Percentiles rank a stretch among this genome's conserved stretches.
These are phyloP conservation scores for Tetraneura akinire DNA, from an alignment of 1,140 invertebrate species.

Conservation along the genomic window DNA sequence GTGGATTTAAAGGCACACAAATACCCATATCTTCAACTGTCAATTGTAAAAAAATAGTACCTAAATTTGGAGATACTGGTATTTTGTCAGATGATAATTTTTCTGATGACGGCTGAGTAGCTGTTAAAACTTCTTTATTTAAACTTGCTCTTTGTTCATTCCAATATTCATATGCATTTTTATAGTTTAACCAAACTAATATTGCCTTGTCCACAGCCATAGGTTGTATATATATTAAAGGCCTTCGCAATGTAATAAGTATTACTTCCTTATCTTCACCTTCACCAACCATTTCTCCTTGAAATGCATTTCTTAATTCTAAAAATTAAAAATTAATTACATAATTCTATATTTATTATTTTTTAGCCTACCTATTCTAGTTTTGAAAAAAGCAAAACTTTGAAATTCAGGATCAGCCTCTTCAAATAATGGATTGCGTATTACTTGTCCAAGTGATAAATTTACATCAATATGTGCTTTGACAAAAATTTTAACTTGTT, in stretches of 20 bases:
- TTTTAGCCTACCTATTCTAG: slow-evolving; percentile 70
- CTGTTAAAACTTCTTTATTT: slow-evolving; percentile 81
- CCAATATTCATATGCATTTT: slow-evolving; percentile 99
- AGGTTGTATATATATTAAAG: slow-evolving; percentile 92
- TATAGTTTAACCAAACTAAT: slow-evolving; percentile 96
- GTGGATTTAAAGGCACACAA: slow-evolving; percentile 85
- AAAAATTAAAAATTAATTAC: slow-evolving; percentile 52
- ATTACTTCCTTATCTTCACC: slow-evolving; percentile 88
- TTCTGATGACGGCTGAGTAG: slow-evolving; percentile 76
- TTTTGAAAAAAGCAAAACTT: slow-evolving; percentile 96
- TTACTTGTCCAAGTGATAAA: slow-evolving; percentile 89
- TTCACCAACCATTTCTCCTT: slow-evolving; percentile 82
- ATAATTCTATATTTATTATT: not conserved
- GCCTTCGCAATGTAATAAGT: slow-evolving; percentile 85
- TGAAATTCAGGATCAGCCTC: slow-evolving; percentile 96
- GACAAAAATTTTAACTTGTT: slow-evolving; percentile 81
- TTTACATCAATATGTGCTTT: slow-evolving; percentile 93
- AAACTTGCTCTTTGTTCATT: slow-evolving; percentile 89
- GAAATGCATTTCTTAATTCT: slow-evolving; percentile 76
- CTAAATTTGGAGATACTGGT: slow-evolving; percentile 73
- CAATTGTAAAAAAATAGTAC: slow-evolving; percentile 89
- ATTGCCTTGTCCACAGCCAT: slow-evolving; percentile 95
- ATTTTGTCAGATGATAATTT: slow-evolving; percentile 77
- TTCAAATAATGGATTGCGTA: slow-evolving; percentile 91
- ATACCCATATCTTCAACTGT: slow-evolving; percentile 97